Conservation (phyloP, 2,113 vertebrate genomes). For the Bothrops jararaca region DNA sequence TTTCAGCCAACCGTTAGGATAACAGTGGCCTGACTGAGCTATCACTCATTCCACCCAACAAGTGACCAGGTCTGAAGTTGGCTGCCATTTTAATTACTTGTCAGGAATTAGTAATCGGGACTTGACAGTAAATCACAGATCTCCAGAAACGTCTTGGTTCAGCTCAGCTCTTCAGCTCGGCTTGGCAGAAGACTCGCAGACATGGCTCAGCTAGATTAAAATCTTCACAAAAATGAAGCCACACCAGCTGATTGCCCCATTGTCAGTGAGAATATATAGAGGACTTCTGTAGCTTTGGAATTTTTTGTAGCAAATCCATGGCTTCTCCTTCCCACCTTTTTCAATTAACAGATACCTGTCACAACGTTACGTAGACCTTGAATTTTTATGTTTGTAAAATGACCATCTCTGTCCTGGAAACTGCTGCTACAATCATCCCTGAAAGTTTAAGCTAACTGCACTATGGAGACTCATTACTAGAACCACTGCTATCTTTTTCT, state of each 20-base stretch:
- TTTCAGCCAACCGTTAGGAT: background rate
- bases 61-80: background rate
- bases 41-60: background rate
- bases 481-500: conserved; percentile 22
- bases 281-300: background rate
- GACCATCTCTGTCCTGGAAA: background rate
- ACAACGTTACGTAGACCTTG: conserved; percentile 5
- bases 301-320: background rate
- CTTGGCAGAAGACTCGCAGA: background rate
- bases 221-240: background rate
- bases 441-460: conserved; percentile 12
- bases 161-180: background rate
- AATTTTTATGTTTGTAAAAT: background rate
- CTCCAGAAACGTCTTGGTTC: background rate
- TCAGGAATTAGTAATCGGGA: background rate
- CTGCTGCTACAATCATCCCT: background rate
- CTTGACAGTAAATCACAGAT: background rate
- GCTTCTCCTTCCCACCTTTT: background rate
- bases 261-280: background rate
- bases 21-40: background rate
- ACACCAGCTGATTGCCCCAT: background rate
- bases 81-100: background rate
- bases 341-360: background rate
- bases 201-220: background rate
- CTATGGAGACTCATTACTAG: background rate